Conservation (phyloP, 1,140 invertebrate genomes). For the Hycleus phaleratus region DNA sequence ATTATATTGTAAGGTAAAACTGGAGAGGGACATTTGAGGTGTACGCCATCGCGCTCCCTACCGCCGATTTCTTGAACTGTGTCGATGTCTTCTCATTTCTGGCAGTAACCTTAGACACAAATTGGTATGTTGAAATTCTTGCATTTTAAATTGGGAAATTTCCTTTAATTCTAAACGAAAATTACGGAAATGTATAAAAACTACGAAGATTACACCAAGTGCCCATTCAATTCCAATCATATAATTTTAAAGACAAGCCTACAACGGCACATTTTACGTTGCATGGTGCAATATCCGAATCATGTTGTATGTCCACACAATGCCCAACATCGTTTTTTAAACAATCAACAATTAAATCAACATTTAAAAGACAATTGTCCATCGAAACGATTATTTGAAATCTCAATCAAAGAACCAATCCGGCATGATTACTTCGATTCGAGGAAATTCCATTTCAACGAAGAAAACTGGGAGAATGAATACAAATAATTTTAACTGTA, state of each 20-base stretch:
- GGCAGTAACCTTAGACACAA: too few relatives aligned
- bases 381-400: neutral
- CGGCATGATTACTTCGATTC: conserved; percentile 9
- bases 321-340: conserved; percentile 21
- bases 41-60: too few relatives aligned
- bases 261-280: conserved; percentile 25
- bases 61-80: too few relatives aligned
- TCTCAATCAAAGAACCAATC: neutral
- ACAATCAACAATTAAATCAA: conserved; percentile 14
- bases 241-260: conserved; percentile 16
- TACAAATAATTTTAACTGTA: neutral
- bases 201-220: conserved; percentile 1
- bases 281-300: conserved; percentile 26
- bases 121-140: too few relatives aligned
- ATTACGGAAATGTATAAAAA: too few relatives aligned
- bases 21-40: too few relatives aligned
- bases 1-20: too few relatives aligned
- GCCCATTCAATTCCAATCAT: conserved; percentile 26
- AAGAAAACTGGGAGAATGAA: conserved; percentile 27
- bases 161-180: too few relatives aligned
- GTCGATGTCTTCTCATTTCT: too few relatives aligned
- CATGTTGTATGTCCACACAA: conserved; percentile 23
- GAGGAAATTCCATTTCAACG: conserved; percentile 20
- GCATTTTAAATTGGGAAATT: too few relatives aligned
- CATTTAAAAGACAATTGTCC: conserved; percentile 7